phyloP scores from a whole-genome alignment of 2,888 invertebrate genomes.

The Nemoura dubitans region DNA sequence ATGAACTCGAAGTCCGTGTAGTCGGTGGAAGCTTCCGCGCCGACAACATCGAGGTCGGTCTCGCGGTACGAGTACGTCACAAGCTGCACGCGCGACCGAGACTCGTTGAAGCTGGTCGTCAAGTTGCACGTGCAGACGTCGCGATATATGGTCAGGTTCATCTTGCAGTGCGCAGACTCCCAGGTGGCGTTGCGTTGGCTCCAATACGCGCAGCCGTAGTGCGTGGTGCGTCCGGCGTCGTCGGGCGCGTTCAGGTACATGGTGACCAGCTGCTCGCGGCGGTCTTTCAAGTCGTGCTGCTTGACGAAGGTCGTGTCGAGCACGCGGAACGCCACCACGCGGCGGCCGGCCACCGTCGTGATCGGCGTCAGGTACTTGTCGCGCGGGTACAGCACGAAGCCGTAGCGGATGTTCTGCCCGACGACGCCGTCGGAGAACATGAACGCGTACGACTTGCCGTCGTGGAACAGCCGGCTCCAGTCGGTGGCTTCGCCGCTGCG shows the following conservation, averaged over 20 bases:
- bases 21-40: not conserved
- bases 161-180: not conserved
- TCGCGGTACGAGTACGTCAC: not conserved
- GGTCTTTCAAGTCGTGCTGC: not conserved
- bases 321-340: not conserved
- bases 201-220: slow-evolving; percentile 9
- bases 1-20: not conserved
- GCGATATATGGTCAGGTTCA: not conserved
- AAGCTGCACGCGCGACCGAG: not conserved
- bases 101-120: not conserved
- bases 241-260: not conserved
- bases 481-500: not conserved
- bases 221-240: not conserved
- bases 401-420: not conserved
- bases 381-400: not conserved
- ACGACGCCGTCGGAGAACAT: not conserved
- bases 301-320: not conserved
- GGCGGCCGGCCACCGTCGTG: not conserved
- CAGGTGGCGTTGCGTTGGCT: not conserved
- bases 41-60: not conserved
- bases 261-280: not conserved
- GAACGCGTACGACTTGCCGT: not conserved
- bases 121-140: not conserved
- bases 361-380: not conserved
- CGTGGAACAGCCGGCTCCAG: not conserved